Conservation (phyloP, 2,797 vertebrate genomes). For the Muscicapa comitata region DNA sequence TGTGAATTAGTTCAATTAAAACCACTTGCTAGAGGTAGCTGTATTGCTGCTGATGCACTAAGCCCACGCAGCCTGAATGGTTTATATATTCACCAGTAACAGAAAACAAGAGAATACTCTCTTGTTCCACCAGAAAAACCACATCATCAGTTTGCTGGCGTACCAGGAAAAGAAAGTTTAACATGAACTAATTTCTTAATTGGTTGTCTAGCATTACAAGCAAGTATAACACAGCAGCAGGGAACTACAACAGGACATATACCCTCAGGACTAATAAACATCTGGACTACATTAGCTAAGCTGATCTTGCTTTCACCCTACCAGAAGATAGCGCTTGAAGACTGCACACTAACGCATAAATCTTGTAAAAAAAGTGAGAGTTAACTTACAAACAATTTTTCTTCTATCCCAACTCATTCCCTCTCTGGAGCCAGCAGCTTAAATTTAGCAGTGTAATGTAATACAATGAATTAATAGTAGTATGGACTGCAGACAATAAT, state of each 20-base stretch:
- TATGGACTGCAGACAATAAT: conserved; percentile 2
- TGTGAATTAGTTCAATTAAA: conserved; percentile 43
- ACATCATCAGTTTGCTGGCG: conserved; percentile 58
- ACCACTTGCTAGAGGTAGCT: conserved; percentile 5
- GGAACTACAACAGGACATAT: conserved; percentile 49
- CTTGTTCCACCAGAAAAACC: conserved; percentile 76
- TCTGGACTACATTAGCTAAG: conserved; percentile 60
- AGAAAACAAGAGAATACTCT: conserved; percentile 72
- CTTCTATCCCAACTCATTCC: neutral
- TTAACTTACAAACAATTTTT: neutral
- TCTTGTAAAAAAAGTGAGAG: neutral
- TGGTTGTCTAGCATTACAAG: conserved; percentile 64
- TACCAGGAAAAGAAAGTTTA: conserved; percentile 76
- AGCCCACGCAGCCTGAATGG: neutral
- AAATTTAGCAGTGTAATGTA: neutral
- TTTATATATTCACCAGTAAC: conserved; percentile 47
- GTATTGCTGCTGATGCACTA: neutral
- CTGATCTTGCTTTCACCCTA: neutral
- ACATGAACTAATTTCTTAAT: conserved; percentile 69
- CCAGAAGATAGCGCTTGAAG: conserved; percentile 83
- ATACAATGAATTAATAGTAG: neutral
- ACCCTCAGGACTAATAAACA: conserved; percentile 65
- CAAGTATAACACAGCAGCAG: conserved; percentile 66
- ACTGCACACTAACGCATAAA: neutral
- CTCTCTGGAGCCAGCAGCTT: conserved; percentile 7